phyloP scores from a whole-genome alignment of 2,113 vertebrate species.

The Oreotrochilus melanogaster region DNA sequence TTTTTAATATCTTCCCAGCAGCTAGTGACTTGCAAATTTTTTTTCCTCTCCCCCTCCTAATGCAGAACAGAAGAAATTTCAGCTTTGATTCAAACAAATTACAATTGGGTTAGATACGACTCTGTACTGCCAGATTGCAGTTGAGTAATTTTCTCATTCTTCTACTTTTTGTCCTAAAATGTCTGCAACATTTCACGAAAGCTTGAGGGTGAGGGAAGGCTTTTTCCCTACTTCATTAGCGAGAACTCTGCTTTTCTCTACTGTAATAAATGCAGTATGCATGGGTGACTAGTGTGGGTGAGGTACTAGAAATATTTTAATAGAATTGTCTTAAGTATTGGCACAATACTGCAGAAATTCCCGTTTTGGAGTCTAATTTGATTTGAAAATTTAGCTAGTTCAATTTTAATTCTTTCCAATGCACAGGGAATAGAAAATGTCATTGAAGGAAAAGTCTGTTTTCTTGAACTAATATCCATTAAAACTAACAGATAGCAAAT shows the following conservation, averaged over 20 bases:
- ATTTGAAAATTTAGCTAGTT: background rate
- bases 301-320: background rate
- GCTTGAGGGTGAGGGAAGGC: accelerated
- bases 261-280: background rate
- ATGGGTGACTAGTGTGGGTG: background rate
- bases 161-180: background rate
- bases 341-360: background rate
- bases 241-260: background rate
- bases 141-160: background rate
- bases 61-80: background rate
- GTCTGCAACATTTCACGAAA: background rate
- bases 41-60: background rate
- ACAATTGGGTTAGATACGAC: background rate
- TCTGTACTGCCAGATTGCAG: background rate
- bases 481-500: background rate
- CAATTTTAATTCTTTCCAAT: background rate
- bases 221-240: background rate
- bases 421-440: background rate
- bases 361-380: background rate
- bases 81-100: background rate
- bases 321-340: background rate
- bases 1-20: background rate
- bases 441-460: background rate
- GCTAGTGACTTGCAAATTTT: background rate
- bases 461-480: background rate